Conservation (phyloP, 2,888 invertebrate genomes). For the Monochamus alternatus region DNA sequence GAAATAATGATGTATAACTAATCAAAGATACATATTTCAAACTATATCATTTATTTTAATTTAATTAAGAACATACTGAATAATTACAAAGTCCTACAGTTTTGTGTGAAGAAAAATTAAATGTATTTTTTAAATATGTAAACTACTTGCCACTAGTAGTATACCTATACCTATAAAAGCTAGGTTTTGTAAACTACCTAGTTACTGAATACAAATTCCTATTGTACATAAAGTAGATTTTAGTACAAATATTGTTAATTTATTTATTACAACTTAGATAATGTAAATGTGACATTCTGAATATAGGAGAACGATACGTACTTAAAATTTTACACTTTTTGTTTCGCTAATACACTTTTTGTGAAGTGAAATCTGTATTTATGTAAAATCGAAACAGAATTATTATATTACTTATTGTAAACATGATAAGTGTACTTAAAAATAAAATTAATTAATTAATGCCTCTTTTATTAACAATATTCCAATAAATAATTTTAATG, state of each 20-base stretch:
- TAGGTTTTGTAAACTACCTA: neutral
- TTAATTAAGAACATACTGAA: too few species aligned
- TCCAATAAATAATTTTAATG: too few species aligned
- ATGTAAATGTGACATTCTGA: constrained; percentile 10
- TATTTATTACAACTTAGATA: constrained; percentile 17
- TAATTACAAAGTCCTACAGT: too few species aligned
- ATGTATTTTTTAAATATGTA: too few species aligned
- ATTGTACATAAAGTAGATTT: constrained; percentile 17
- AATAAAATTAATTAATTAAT: constrained; percentile 9
- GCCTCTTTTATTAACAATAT: too few species aligned
- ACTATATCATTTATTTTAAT: too few species aligned
- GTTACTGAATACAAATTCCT: neutral
- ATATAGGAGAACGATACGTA: constrained; percentile 14
- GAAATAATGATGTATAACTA: too few species aligned
- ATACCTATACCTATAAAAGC: neutral
- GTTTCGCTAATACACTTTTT: constrained; percentile 20
- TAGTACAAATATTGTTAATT: constrained; percentile 19
- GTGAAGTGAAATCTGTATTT: constrained; percentile 22
- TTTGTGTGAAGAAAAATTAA: too few species aligned
- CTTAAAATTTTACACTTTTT: constrained; percentile 11
- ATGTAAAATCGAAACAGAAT: constrained; percentile 16
- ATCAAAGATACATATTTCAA: too few species aligned
- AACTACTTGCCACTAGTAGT: too few species aligned
- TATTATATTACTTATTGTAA: constrained; percentile 31
- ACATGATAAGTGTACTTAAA: constrained; percentile 20